Evolutionary conservation across 2,888 invertebrate species (phyloP), one percentile per base, ranked within the genome.

Genomic region (Mythimna impura): DNA sequence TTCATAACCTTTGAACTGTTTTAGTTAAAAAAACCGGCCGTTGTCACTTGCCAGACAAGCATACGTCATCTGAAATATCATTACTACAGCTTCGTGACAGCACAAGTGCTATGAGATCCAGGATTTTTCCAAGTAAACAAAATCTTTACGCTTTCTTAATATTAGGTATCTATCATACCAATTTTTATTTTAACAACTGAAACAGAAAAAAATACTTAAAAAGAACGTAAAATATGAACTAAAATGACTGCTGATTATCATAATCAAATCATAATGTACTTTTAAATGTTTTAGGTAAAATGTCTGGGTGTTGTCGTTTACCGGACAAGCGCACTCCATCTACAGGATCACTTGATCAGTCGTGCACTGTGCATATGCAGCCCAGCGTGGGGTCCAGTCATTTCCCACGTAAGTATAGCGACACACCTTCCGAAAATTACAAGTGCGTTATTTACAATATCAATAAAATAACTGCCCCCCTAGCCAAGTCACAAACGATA

Each of bases 381-480:
- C 25, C 20, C 36, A 36, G 47, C 3, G 12, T n/a, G 9, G 14
- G 6, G 6, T 14, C 20, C 36, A 52, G 10, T 17, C 25, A 30
- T 17, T 25, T 30, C 6, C 36, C 68, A 52, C n/a, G 69, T 70
- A 70, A 70, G 70, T 30, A 7, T 36, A 22, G 0, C 47, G 17
- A 30, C 36, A n/a, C 6, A 22, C 2, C 6, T 34, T 5, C 34
- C 3, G 3, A 14, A 55, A 14, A 55, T 25, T n/a, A 52, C 20
- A 52, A 20, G n/a, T n/a, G 8, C 43, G 4, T 47, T 7, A 10
- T 54, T 54, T 12, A 22, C 10, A 54, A 54, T 22, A 4, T 12
- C 12, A 2, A 9, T 34, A 34, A 22, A 65, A 36, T 12, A 1
- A 12, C 36, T 30, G 5, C n/a, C n/a, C n/a, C n/a, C n/a, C n/a